Percentiles rank a stretch among this genome's conserved stretches.
Evolutionary conservation across 2,797 vertebrate species (phyloP).

Genomic region (Harpagifer antarcticus): DNA sequence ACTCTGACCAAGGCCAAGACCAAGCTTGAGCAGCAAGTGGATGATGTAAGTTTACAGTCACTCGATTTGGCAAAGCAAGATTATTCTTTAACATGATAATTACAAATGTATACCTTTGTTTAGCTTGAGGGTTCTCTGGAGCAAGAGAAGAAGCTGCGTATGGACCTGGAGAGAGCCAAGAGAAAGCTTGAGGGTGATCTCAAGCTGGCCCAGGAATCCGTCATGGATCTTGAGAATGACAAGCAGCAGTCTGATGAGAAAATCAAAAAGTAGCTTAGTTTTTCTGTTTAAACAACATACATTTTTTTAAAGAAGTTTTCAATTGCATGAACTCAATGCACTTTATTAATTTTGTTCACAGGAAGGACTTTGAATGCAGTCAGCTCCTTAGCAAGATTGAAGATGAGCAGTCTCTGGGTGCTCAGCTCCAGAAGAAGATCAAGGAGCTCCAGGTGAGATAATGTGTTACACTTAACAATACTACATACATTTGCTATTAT

Average conservation of each 20-base stretch:
- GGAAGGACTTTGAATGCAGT: constrained; percentile 91
- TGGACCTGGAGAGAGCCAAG: too few relatives aligned
- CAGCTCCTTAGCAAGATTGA: constrained; percentile 43
- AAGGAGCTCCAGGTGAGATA: constrained; percentile 74
- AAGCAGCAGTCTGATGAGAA: constrained; percentile 71
- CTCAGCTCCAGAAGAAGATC: constrained; percentile 92
- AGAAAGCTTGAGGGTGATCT: constrained; percentile 44
- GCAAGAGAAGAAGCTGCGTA: too few relatives aligned
- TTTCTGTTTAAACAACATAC: neutral
- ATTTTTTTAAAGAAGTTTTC: neutral
- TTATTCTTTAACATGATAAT: too few relatives aligned
- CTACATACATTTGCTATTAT: neutral
- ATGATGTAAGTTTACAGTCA: too few relatives aligned
- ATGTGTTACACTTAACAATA: neutral
- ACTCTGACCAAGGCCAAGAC: constrained; percentile 77
- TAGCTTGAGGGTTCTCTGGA: too few relatives aligned
- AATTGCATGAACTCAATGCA: neutral
- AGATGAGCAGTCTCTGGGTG: constrained; percentile 63
- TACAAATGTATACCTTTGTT: too few relatives aligned
- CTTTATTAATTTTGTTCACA: constrained; percentile 36
- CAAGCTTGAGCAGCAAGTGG: too few relatives aligned
- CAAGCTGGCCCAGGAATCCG: constrained; percentile 89
- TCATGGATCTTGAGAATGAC: constrained; percentile 89
- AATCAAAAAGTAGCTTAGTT: neutral
- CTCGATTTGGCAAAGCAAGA: too few relatives aligned